phyloP scores from a whole-genome alignment of 2,888 invertebrate species.

The Odontomyia ornata region DNA sequence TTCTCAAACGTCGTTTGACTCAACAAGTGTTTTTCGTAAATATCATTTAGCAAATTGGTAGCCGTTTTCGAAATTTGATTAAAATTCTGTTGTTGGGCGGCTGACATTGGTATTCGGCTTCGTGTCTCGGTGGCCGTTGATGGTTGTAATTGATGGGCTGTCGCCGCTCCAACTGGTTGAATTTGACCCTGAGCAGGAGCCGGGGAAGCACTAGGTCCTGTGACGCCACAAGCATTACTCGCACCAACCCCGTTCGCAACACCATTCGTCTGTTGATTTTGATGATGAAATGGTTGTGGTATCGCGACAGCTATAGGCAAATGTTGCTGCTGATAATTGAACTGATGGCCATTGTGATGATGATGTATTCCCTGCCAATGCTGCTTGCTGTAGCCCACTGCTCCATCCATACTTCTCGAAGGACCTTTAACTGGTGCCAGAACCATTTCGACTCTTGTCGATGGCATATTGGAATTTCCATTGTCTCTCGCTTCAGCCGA shows the following conservation, averaged over 20 bases:
- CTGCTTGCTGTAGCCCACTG: not conserved
- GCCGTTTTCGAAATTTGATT: conserved; percentile 60
- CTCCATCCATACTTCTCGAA: not conserved
- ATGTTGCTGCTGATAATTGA: conserved; percentile 48
- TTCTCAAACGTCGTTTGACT: conserved; percentile 58
- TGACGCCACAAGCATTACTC: not conserved
- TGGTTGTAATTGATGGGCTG: conserved; percentile 42
- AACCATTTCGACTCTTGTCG: not conserved
- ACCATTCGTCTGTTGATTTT: conserved; percentile 33
- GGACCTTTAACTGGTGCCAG: not conserved
- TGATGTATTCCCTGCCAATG: conserved; percentile 46
- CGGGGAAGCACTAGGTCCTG: not conserved
- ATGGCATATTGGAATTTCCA: conserved; percentile 42
- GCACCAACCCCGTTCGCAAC: not conserved
- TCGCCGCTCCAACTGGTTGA: conserved; percentile 11
- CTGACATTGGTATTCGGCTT: conserved; percentile 45
- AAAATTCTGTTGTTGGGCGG: conserved; percentile 54
- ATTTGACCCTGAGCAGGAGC: conserved; percentile 9
- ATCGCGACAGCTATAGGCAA: conserved; percentile 56
- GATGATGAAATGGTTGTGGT: conserved; percentile 51
- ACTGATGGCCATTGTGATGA: conserved; percentile 29
- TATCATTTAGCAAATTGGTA: conserved; percentile 58
- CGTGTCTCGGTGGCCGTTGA: not conserved
- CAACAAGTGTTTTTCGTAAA: conserved; percentile 60
- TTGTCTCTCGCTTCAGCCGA: conserved; percentile 40